A percentile compares a stretch with the other conserved stretches of the same genome.
phyloP scores from a whole-genome alignment of 2,888 invertebrate species.

The Crematogaster levior region DNA sequence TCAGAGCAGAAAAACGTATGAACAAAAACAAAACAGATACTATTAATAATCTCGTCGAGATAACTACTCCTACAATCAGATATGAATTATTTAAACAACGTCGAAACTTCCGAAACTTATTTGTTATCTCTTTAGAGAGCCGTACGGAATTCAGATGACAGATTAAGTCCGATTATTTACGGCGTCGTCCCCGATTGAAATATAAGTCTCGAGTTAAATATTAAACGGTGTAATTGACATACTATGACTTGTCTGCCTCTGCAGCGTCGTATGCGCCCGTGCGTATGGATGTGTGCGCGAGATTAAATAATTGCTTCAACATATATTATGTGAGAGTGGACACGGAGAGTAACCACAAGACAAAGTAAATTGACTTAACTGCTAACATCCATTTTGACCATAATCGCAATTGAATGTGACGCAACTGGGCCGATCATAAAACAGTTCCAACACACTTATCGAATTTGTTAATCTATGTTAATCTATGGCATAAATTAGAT shows the following conservation, averaged over 20 bases:
- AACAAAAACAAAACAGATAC: neutral
- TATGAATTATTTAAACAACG: slow-evolving; percentile 29
- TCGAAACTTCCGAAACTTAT: neutral
- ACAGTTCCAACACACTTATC: neutral
- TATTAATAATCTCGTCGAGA: slow-evolving; percentile 24
- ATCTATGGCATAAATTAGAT: neutral
- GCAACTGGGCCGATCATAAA: neutral
- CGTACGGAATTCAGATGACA: neutral
- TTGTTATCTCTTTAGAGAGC: slow-evolving; percentile 11
- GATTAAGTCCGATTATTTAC: slow-evolving; percentile 35
- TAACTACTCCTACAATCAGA: neutral
- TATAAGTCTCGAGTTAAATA: slow-evolving; percentile 39
- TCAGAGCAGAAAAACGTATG: neutral
- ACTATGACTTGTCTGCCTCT: slow-evolving; percentile 32
- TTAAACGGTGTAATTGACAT: slow-evolving; percentile 35
- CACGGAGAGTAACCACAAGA: slow-evolving; percentile 35
- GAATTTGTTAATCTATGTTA: neutral
- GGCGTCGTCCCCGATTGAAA: slow-evolving; percentile 24
- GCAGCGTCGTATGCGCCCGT: neutral
- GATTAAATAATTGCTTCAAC: slow-evolving; percentile 66
- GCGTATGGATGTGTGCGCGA: slow-evolving; percentile 5
- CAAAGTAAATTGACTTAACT: slow-evolving; percentile 62
- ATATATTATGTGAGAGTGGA: slow-evolving; percentile 48
- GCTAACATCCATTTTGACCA: slow-evolving; percentile 46
- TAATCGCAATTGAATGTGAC: slow-evolving; percentile 45